A percentile compares a stretch with the other conserved stretches of the same genome.
phyloP scores from a whole-genome alignment of 2,113 vertebrate genomes.

The Diadophis punctatus region DNA sequence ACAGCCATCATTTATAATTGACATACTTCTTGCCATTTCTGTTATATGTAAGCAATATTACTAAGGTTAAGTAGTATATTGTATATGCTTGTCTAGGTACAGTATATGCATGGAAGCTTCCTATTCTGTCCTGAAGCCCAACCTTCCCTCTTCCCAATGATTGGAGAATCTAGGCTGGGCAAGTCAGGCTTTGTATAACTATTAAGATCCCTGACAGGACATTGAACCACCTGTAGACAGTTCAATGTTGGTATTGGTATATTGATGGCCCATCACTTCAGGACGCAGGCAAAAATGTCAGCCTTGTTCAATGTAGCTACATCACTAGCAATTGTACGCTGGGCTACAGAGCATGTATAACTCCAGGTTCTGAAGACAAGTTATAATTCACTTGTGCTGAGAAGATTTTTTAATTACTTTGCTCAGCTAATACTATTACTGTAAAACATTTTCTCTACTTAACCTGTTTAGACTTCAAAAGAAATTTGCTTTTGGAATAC shows the following conservation, averaged over 20 bases:
- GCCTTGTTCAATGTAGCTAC: constrained; percentile 24
- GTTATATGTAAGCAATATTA: neutral
- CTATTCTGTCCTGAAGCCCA: neutral
- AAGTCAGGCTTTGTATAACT: neutral
- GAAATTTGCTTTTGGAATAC: constrained; percentile 51
- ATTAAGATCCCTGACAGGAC: neutral
- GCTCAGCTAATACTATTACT: constrained; percentile 33
- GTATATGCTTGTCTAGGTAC: neutral
- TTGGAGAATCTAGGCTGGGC: neutral
- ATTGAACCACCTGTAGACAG: neutral
- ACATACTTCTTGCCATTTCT: neutral
- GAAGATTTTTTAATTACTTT: constrained; percentile 44
- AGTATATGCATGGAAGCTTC: neutral
- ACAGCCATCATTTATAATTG: neutral
- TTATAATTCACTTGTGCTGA: constrained; percentile 45
- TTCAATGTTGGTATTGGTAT: neutral
- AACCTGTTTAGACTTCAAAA: constrained; percentile 8
- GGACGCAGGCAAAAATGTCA: neutral
- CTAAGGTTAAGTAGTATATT: neutral
- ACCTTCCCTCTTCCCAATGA: neutral
- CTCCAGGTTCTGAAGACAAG: constrained; percentile 41
- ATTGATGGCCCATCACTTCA: neutral
- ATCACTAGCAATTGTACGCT: neutral
- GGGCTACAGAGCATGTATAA: neutral
- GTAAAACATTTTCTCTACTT: constrained; percentile 37